Base-by-base conservation (phyloP, 2,888 invertebrate genomes). In the Graphium colonna region DNA sequence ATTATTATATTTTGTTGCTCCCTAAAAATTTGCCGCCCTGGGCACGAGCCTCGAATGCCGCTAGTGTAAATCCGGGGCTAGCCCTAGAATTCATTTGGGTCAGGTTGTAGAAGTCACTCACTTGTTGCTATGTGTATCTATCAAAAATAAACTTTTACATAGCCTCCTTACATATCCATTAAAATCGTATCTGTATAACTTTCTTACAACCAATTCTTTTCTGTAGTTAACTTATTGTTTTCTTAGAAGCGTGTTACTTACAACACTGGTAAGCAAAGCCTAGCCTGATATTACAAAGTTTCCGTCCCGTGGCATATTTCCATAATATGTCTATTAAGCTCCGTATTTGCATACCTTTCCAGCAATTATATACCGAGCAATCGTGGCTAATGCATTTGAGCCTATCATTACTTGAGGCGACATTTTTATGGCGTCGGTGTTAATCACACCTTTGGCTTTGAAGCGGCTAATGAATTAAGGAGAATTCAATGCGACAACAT, bases 271-370 rank as follows among this genome's bases (percentile, higher is more conserved):
- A 38, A 54, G 44, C 26, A 45, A 53, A 41, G 33, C 45, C 40
- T 49, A 36, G 45, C 44, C 49, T 49, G 45, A 49, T 45, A 54
- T 53, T 31, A 44, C 45, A 49, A 40, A 54, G 40, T 70, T 76
- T 78, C 74, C 77, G 71, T 61, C 63, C 47, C 21, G 21, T 7
- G 38, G 39, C 50, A 26, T 60, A 78, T 79, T 80, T 71, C 69
- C 79, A 79, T 79, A 78, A 73, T 76, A 64, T 65, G 60, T 64
- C 62, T 62, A 68, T 69, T 66, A 63, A 64, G 51, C 54, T 48
- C 57, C 55, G 54, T 66, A 68, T 73, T 74, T 71, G 68, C 71
- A 69, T 66, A 64, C 62, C 55, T 61, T 60, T 63, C 63, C 65
- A 62, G 63, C 64, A 66, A 69, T 69, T 69, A 61, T 55, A 52